Conservation (phyloP, 2,888 invertebrate species). For the Balanococcus diminutus region DNA sequence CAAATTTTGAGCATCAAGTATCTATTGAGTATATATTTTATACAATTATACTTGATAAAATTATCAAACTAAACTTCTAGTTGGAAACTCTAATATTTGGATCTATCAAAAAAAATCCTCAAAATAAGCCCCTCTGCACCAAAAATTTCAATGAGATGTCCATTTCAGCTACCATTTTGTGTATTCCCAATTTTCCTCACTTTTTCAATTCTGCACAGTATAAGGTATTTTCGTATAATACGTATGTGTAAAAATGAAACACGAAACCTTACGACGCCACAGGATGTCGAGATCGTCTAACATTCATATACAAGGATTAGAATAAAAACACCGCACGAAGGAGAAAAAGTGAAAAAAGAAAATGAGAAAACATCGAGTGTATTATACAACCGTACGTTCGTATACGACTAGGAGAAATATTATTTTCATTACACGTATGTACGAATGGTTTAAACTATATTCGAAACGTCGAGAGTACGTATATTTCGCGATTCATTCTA, state of each 20-base stretch:
- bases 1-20: too few relatives aligned
- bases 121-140: too few relatives aligned
- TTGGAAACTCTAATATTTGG: too few relatives aligned
- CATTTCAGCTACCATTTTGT: too few relatives aligned
- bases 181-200: too few relatives aligned
- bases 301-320: not conserved
- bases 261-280: not conserved
- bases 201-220: too few relatives aligned
- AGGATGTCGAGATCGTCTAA: not conserved
- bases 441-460: slow-evolving; percentile 12
- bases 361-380: not conserved
- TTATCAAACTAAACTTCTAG: too few relatives aligned
- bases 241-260: not conserved
- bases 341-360: slow-evolving; percentile 11
- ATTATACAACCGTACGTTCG: not conserved
- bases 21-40: too few relatives aligned
- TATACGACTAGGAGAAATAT: not conserved
- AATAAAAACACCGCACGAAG: not conserved
- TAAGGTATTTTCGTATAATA: not conserved
- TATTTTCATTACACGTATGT: not conserved
- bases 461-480: not conserved
- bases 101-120: too few relatives aligned
- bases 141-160: too few relatives aligned
- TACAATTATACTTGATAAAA: too few relatives aligned
- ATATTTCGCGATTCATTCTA: not conserved